These are phyloP conservation scores for Tragelaphus imberbis DNA, from an alignment of 2,113 vertebrate genomes.

Conservation along the genomic window DNA sequence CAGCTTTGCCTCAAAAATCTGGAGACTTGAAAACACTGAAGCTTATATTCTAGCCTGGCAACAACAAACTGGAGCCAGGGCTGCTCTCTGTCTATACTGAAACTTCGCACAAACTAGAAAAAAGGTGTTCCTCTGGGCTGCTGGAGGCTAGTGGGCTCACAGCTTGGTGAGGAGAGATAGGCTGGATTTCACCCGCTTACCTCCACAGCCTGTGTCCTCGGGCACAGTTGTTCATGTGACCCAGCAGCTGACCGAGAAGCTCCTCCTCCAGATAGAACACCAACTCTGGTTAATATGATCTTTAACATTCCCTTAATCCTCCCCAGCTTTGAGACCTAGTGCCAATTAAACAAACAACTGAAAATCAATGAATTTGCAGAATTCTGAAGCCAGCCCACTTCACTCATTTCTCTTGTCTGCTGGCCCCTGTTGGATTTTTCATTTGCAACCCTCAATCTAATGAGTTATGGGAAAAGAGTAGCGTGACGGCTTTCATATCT, in stretches of 20 bases:
- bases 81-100: background rate
- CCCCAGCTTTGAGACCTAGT: background rate
- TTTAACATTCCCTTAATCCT: background rate
- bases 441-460: background rate
- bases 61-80: background rate
- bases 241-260: rapidly evolving
- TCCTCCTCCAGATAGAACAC: background rate
- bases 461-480: background rate
- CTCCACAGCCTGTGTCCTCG: no score
- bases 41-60: background rate
- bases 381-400: background rate
- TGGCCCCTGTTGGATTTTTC: background rate
- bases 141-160: background rate
- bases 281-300: background rate
- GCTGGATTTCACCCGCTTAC: background rate
- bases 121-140: background rate
- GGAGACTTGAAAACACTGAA: background rate
- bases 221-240: background rate
- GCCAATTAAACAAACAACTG: background rate
- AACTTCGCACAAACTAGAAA: background rate
- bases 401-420: background rate
- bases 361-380: background rate
- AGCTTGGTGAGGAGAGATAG: background rate
- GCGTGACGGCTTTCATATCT: background rate
- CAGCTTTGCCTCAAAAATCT: background rate